A percentile compares a stretch with the other conserved stretches of the same genome.
Conservation (phyloP, 1,140 invertebrate species). For the Phymastichus coffea region DNA sequence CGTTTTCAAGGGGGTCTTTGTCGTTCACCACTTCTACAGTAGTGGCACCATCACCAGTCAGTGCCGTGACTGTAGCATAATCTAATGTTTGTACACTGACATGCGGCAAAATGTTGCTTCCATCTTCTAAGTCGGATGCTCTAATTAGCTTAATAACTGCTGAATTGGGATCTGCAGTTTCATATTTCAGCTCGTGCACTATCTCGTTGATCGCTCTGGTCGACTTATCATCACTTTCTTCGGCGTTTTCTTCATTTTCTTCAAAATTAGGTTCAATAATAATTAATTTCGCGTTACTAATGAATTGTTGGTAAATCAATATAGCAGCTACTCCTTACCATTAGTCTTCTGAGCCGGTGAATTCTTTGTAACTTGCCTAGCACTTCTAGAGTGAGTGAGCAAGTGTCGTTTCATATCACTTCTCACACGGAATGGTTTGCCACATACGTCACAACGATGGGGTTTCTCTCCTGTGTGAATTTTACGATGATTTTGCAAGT, state of each 20-base stretch:
- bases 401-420: conserved; percentile 89
- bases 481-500: conserved; percentile 81
- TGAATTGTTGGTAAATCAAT: neutral
- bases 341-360: conserved; percentile 1
- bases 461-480: conserved; percentile 90
- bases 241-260: no score
- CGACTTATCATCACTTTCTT: conserved; percentile 26
- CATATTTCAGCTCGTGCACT: conserved; percentile 49
- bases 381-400: conserved; percentile 73
- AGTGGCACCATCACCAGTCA: neutral
- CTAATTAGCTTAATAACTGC: conserved; percentile 44
- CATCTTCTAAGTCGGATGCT: conserved; percentile 45
- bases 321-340: conserved; percentile 2
- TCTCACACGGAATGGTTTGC: conserved; percentile 79
- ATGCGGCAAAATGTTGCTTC: conserved; percentile 48
- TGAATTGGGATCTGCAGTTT: conserved; percentile 46
- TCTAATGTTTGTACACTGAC: conserved; percentile 44
- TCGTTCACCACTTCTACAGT: conserved; percentile 29
- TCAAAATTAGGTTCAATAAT: no score
- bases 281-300: neutral
- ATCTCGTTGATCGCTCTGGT: conserved; percentile 48
- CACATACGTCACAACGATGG: conserved; percentile 74
- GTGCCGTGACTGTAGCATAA: conserved; percentile 29
- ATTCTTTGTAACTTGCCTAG: conserved; percentile 11
- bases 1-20: conserved; percentile 49